Evolutionary conservation across 2,888 invertebrate genomes (phyloP), one percentile per base, ranked within the genome.

Genomic region (Xylocampa areola): DNA sequence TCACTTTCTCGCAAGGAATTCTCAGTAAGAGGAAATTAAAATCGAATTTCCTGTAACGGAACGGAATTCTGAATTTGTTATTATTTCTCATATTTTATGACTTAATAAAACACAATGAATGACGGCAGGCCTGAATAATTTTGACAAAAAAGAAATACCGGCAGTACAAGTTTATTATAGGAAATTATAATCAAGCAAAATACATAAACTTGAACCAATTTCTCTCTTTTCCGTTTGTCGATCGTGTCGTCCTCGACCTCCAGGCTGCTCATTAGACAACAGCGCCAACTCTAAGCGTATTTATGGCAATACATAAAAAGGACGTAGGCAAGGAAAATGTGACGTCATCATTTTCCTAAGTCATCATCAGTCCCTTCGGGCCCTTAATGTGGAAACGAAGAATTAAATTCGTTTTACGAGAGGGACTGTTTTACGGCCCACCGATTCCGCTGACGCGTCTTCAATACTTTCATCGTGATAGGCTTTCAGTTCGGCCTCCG

Each of bases 361-460:
- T 72, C 79, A 75, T 76, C 68, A 62, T 51, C 58, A 65, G 64
- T 67, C 68, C 74, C 64, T 70, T 68, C 66, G 69, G 66, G 45
- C 47, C 58, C 40, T 68, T 77, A 70, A 76, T 73, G 73, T 73
- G 71, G 77, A 75, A 78, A 74, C 76, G 77, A 76, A 74, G 78
- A 79, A 83, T 84, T 82, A 80, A 80, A 80, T 76, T 80, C 74
- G 71, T 78, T 84, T 81, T 79, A 79, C 77, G 82, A 82, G 75
- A 62, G 73, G 77, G 75, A 73, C 79, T 70, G 76, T 80, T 84
- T 80, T 79, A 82, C 76, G 82, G 76, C 62, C 65, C 59, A 50
- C 57, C 73, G 68, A 71, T 49, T 60, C 69, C 60, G 77, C 83
- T 82, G 84, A 84, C 82, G 70, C 66, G 66, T 53, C 76, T 68